phyloP scores from a whole-genome alignment of 1,140 invertebrate species.

The Chrysopa pallens region DNA sequence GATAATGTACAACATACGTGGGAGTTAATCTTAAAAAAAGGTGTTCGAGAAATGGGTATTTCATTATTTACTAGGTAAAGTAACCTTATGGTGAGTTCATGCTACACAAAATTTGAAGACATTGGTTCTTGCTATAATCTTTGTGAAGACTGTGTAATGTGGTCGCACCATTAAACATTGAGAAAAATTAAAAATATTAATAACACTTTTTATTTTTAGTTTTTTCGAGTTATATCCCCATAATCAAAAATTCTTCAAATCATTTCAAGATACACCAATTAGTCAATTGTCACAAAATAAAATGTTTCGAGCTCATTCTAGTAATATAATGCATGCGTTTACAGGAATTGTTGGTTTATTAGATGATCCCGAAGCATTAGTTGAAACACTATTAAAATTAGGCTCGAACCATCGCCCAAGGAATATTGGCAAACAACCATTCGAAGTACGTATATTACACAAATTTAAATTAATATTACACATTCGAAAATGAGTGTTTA shows the following conservation, averaged over 20 bases:
- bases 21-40: neutral
- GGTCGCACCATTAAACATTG: no score
- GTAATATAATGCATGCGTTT: conserved; percentile 36
- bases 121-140: no score
- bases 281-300: conserved; percentile 30
- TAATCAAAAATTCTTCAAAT: conserved; percentile 31
- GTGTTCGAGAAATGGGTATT: no score
- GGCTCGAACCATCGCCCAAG: conserved; percentile 35
- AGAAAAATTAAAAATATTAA: no score
- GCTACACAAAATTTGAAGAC: no score
- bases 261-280: conserved; percentile 29
- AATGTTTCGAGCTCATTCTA: conserved; percentile 43
- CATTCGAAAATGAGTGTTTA: no score
- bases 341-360: conserved; percentile 36
- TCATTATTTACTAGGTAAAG: no score
- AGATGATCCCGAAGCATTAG: conserved; percentile 35
- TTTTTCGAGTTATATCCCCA: conserved; percentile 37
- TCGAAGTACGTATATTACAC: conserved; percentile 24
- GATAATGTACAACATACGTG: no score
- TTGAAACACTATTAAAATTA: conserved; percentile 34
- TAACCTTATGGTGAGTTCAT: no score
- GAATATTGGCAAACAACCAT: conserved; percentile 24
- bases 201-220: conserved; percentile 18
- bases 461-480: no score
- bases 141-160: no score